These are phyloP conservation scores for Drosophila demipolita DNA, from an alignment of 2,888 invertebrate species.

Conservation along the genomic window DNA sequence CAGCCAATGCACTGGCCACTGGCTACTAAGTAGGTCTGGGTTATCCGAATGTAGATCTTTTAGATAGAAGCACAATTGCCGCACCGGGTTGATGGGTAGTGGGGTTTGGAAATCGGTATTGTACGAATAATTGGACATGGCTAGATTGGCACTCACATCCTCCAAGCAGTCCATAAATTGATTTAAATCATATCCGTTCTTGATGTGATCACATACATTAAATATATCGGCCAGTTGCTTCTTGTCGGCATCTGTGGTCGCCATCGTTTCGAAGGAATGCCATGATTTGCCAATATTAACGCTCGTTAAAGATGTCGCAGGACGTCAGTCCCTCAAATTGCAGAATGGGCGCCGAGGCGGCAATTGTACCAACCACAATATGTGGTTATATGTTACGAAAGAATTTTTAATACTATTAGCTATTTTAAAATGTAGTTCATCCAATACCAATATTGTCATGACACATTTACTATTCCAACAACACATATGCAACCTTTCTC, in stretches of 20 bases:
- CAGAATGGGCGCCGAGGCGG: slow-evolving; percentile 96
- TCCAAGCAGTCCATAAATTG: slow-evolving; percentile 89
- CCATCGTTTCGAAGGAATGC: slow-evolving; percentile 89
- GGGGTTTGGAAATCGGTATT: slow-evolving; percentile 92
- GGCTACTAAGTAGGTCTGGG: slow-evolving; percentile 83
- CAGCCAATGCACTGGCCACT: slow-evolving; percentile 89
- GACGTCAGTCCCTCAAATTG: slow-evolving; percentile 92
- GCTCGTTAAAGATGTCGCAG: slow-evolving; percentile 90
- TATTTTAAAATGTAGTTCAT: too few relatives aligned
- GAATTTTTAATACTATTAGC: background rate
- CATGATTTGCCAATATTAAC: slow-evolving; percentile 92
- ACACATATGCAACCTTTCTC: background rate
- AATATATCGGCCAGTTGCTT: slow-evolving; percentile 90
- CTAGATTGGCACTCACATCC: slow-evolving; percentile 91
- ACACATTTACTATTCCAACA: background rate
- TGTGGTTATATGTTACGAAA: slow-evolving; percentile 90
- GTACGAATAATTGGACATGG: slow-evolving; percentile 99
- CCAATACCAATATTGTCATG: background rate
- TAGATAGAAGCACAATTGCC: slow-evolving; percentile 87
- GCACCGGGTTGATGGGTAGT: slow-evolving; percentile 94
- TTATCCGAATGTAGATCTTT: slow-evolving; percentile 62
- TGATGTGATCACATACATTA: slow-evolving; percentile 90
- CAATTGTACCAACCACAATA: slow-evolving; percentile 93
- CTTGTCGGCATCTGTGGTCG: slow-evolving; percentile 88
- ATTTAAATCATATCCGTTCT: slow-evolving; percentile 86